A percentile compares a stretch with the other conserved stretches of the same genome.
Evolutionary conservation across 2,797 vertebrate species (phyloP).

Genomic region (Halcyon badia): DNA sequence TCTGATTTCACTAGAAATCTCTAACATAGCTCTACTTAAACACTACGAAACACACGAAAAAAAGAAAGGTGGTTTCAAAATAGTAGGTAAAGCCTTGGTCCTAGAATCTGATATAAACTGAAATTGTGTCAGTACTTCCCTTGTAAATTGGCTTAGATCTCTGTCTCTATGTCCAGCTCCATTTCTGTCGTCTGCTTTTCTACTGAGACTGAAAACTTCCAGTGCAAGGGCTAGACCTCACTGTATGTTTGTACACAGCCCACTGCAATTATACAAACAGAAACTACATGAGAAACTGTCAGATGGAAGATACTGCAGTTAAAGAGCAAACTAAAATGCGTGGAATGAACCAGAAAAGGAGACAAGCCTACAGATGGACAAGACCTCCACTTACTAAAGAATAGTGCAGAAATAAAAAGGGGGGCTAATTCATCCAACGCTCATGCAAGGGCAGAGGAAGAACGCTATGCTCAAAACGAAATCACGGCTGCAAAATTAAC

Average conservation of each 20-base stretch:
- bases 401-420: not conserved
- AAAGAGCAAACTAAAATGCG: slow-evolving; percentile 37
- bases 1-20: not conserved
- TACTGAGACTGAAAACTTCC: not conserved
- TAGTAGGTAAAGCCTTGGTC: not conserved
- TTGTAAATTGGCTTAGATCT: not conserved
- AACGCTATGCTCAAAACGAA: not conserved
- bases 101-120: not conserved
- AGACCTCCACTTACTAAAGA: not conserved
- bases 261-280: slow-evolving; percentile 18
- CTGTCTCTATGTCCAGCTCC: not conserved
- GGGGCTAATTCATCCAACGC: not conserved
- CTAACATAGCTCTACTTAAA: not conserved
- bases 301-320: slow-evolving; percentile 39
- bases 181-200: not conserved
- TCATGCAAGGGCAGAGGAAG: not conserved
- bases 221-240: not conserved
- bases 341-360: slow-evolving; percentile 29
- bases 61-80: not conserved
- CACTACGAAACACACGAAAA: not conserved
- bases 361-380: not conserved
- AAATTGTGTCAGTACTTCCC: not conserved
- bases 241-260: slow-evolving; percentile 14
- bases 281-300: slow-evolving; percentile 50
- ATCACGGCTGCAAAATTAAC: not conserved